A percentile compares a stretch with the other conserved stretches of the same genome.
phyloP scores from a whole-genome alignment of 2,113 vertebrate species.

The Dasyurus viverrinus region DNA sequence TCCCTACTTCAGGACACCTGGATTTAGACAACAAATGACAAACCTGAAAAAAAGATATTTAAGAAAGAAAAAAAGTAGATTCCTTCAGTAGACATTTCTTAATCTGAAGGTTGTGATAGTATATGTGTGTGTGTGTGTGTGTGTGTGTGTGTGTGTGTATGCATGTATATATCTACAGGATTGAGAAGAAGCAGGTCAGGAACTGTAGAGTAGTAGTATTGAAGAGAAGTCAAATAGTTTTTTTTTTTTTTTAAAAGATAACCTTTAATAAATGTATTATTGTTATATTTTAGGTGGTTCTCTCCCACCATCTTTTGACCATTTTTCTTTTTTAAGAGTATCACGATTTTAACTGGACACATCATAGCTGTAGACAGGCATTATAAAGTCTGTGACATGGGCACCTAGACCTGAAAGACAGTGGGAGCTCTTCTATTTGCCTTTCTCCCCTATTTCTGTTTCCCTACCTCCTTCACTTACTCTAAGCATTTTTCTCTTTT shows the following conservation, averaged over 20 bases:
- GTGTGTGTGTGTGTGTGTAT: background rate
- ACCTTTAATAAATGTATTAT: background rate
- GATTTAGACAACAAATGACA: background rate
- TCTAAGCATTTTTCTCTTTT: background rate
- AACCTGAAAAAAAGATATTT: background rate
- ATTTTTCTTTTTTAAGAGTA: background rate
- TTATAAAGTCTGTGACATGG: slow-evolving; percentile 25
- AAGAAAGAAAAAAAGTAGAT: background rate
- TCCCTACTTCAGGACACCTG: background rate
- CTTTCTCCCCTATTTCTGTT: background rate
- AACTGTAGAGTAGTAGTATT: background rate
- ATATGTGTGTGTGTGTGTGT: background rate
- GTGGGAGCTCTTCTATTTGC: background rate
- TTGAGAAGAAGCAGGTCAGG: background rate
- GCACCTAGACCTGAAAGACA: slow-evolving; percentile 18
- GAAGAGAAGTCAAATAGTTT: background rate
- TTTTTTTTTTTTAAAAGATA: background rate
- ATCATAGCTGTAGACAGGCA: background rate
- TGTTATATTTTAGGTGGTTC: background rate
- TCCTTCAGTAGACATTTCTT: background rate
- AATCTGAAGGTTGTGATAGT: background rate
- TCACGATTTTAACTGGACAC: background rate
- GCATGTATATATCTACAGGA: background rate
- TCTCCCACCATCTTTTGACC: background rate
- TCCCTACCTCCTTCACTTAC: background rate